Conservation (phyloP, 1,140 invertebrate species). For the Drosophila sp. region DNA sequence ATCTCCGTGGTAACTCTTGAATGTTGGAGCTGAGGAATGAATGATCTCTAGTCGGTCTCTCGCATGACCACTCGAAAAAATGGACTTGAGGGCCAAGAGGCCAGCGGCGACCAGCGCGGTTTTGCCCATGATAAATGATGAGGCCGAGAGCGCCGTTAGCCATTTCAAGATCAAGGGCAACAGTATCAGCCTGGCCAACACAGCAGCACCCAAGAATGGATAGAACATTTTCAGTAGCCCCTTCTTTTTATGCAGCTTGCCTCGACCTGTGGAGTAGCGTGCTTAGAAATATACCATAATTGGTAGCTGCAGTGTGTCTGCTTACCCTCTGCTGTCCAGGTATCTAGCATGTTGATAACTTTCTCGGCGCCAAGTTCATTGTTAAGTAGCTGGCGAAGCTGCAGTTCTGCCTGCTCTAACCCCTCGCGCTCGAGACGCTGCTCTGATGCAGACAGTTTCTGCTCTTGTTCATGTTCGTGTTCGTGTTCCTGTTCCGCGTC, state of each 20-base stretch:
- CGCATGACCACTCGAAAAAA: slow-evolving; percentile 54
- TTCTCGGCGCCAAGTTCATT: slow-evolving; percentile 43
- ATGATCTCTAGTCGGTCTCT: slow-evolving; percentile 73
- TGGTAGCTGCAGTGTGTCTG: neutral
- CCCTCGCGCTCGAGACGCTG: slow-evolving; percentile 42
- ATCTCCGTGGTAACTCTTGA: slow-evolving; percentile 58
- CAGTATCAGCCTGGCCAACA: slow-evolving; percentile 87
- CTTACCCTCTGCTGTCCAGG: slow-evolving; percentile 58
- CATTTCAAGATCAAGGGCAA: slow-evolving; percentile 88
- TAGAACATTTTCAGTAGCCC: slow-evolving; percentile 72
- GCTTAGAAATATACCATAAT: neutral
- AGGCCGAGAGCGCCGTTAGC: slow-evolving; percentile 87
- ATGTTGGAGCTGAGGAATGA: slow-evolving; percentile 57
- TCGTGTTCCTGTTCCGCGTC: slow-evolving; percentile 60
- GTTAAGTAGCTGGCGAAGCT: slow-evolving; percentile 51
- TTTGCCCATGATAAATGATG: slow-evolving; percentile 86
- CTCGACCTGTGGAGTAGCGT: slow-evolving; percentile 54
- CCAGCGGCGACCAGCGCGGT: slow-evolving; percentile 85
- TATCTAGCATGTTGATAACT: slow-evolving; percentile 44
- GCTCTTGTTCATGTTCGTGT: too few relatives aligned
- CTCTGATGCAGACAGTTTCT: slow-evolving; percentile 12
- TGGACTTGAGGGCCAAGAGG: slow-evolving; percentile 84
- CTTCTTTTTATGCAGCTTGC: slow-evolving; percentile 65
- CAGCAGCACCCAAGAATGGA: slow-evolving; percentile 87
- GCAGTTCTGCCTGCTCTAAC: slow-evolving; percentile 51